Base-by-base conservation (phyloP, 2,888 invertebrate genomes). In the Melipona beecheii region DNA sequence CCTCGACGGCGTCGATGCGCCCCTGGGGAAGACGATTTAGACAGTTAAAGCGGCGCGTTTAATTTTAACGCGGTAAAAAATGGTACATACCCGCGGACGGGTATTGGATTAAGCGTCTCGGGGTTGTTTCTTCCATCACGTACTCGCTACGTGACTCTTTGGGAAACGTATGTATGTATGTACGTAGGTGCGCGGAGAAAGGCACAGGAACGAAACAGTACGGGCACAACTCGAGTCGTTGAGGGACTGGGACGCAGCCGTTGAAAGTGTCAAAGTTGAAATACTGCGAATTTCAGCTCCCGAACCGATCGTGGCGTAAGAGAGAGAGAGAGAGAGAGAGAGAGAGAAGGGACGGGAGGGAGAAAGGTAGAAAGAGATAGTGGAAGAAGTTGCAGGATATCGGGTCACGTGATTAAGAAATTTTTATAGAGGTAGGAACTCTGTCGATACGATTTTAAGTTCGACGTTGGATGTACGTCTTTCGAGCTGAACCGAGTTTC, bases 231-330 rank as follows among this genome's bases (percentile, higher is more conserved):
- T 66, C 31, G 65, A 54, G n/a, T 52, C 24, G 4, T 64, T 21
- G 58, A 60, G 19, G 11, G n/a, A n/a, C 1, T n/a, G 36, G 43
- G 52, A 43, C 19, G 24, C 27, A 31, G n/a, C 2, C 31, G 43
- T 9, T 60, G 6, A n/a, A 78, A 43, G n/a, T 58, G 52, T 60
- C 19, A 50, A 71, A 71, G 65, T 78, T 58, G 65, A 78, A 80
- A 71, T 54, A 36, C 58, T 3, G 58, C 19, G 65, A 66, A 65
- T 72, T 78, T 68, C 60, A 52, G 52, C 60, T 60, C 15, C n/a
- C 17, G 36, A 65, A 66, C 21, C 9, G 43, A 9, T 43, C 1
- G 9, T 9, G 43, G 4, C 4, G 31, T 31, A 31, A 43, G 9
- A 43, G 43, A 43, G 43, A 36, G 9, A 43, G 9, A 43, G 43